phyloP scores from a whole-genome alignment of 2,888 invertebrate species.

The Germaria angustata region DNA sequence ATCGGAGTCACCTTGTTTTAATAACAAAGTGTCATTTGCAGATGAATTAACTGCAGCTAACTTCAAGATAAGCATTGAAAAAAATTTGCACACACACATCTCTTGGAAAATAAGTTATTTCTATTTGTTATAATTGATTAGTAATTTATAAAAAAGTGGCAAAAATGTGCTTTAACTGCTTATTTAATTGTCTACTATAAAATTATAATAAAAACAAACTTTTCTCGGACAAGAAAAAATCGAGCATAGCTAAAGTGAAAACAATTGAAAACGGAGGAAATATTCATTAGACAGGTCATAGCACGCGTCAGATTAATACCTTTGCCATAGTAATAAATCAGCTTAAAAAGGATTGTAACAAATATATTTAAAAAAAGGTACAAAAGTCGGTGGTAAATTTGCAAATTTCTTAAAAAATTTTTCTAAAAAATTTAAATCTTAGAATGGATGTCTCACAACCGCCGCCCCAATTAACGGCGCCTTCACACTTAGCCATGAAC shows the following conservation, averaged over 20 bases:
- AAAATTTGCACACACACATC: slow-evolving; percentile 49
- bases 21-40: neutral
- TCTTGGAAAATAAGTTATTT: neutral
- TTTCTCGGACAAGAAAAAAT: neutral
- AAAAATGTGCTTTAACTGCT: slow-evolving; percentile 34
- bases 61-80: slow-evolving; percentile 57
- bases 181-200: neutral
- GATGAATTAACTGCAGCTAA: slow-evolving; percentile 53
- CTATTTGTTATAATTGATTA: neutral
- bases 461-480: slow-evolving; percentile 75
- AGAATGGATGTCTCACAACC: slow-evolving; percentile 77
- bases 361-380: neutral
- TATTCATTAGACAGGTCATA: neutral
- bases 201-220: neutral
- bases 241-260: neutral
- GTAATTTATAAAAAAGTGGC: neutral
- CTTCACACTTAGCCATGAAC: slow-evolving; percentile 76
- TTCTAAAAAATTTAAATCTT: neutral
- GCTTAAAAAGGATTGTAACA: neutral
- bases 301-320: slow-evolving; percentile 28
- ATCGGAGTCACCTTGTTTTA: slow-evolving; percentile 29
- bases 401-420: neutral
- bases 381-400: neutral
- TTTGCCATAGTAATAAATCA: neutral
- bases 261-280: neutral